Evolutionary conservation across 1,140 invertebrate species (phyloP), one percentile per base, ranked within the genome.

Genomic region (Drosophila arizonae): DNA sequence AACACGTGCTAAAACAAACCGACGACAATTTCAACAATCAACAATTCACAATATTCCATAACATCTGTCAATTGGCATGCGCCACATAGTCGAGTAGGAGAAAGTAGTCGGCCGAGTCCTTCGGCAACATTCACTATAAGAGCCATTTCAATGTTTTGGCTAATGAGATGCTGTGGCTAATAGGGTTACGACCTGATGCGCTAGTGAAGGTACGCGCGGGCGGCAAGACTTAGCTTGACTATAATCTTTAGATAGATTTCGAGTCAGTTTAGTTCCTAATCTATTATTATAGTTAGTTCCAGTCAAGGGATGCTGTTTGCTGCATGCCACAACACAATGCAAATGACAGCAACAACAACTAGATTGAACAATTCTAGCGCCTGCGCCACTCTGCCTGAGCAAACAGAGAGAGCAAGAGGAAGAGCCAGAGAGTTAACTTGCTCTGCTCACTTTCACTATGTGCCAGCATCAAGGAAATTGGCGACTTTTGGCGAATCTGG

Each of bases 1-100:
- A 85, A 63, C 80, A 84, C 80, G 80, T 84, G 80, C 61, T 51
- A 79, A 73, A 73, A 80, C 56, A 85, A 79, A 52, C 24, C 26
- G 30, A 51, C 11, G 39, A 48, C 24, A 36, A 3, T 62, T 68
- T 84, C 80, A 71, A 85, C 80, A 84, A 84, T 80, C 77, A 80
- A 77, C 80, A 84, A 84, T 51, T 63, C 51, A 6, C 21, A 24
- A 24, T 43, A 5, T 33, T 33, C 48, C 45, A 48, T 11, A 39
- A 13, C 6, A 13, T 39, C 36, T 39, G 36, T 6, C 36, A 39
- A 39, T 9, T 62, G 78, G 33, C 81, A 75, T 85, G 81, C 81
- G 81, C 81, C 75, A 39, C 46, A 21, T 6, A 0, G 6, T 30
- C 15, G 24, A 36, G 45, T 3, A 71, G 74, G 74, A 67, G 67